A percentile compares a stretch with the other conserved stretches of the same genome.
Conservation (phyloP, 1,140 invertebrate species). For the Spodoptera frugiperda region DNA sequence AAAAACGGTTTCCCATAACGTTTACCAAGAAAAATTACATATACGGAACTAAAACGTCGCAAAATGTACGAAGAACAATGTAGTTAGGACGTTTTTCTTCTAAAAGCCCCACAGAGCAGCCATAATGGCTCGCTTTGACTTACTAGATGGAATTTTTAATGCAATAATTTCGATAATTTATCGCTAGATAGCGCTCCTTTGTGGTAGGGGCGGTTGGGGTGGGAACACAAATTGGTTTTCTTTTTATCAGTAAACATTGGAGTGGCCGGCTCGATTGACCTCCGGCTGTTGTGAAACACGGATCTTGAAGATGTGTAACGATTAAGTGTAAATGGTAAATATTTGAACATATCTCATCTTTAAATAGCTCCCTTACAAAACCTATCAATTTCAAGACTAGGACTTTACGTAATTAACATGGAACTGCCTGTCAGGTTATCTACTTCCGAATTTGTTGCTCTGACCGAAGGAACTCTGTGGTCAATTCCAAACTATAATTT, state of each 20-base stretch:
- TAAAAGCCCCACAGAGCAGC: conserved; percentile 41
- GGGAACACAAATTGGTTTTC: conserved; percentile 70
- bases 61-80: conserved; percentile 29
- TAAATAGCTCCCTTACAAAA: no score
- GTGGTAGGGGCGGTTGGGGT: conserved; percentile 56
- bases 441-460: no score
- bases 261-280: conserved; percentile 64
- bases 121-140: conserved; percentile 87
- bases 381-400: no score
- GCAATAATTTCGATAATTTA: conserved; percentile 90
- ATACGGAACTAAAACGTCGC: conserved; percentile 39
- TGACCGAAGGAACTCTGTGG: no score
- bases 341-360: neutral
- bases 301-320: conserved; percentile 23
- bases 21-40: conserved; percentile 61
- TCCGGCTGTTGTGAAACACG: conserved; percentile 52
- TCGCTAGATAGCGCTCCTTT: conserved; percentile 84
- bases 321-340: neutral
- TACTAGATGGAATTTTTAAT: conserved; percentile 90
- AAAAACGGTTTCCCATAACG: conserved; percentile 63
- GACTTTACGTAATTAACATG: no score
- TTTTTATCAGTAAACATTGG: conserved; percentile 73
- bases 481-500: no score
- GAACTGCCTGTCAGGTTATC: no score
- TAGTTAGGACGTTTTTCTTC: conserved; percentile 51